Base-by-base conservation (phyloP, 2,797 vertebrate genomes). In the Enteromius mattozi region DNA sequence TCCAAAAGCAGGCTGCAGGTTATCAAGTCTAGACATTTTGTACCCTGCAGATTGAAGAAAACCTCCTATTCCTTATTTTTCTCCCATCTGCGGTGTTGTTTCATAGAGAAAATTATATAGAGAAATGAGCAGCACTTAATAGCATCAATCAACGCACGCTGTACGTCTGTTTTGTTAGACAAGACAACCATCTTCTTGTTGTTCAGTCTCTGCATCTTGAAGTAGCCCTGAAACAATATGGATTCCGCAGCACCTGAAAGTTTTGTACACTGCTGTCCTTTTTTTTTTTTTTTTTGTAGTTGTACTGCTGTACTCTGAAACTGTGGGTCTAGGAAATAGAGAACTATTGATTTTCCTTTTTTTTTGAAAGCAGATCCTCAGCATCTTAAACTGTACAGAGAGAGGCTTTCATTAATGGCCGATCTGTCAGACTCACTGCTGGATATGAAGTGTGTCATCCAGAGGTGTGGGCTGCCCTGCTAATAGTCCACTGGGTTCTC, bases 361-460 rank as follows among this genome's bases (percentile, higher is more conserved):
- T 78, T 75, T 75, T 54, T 76, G 16, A 76, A 75, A 82, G 71
- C 71, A 82, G 81, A 75, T 76, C 59, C 45, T 82, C 81, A 82
- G 71, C 59, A 76, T 82, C 56, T 65, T 82, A 82, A 82, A 82
- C 70, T 66, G 71, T 81, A 81, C 80, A 72, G 54, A 47, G 30
- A 49, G 59, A 76, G 59, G 59, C 59, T 82, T 82, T 82, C 81
- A 82, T 82, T 76, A 82, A 66, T 76, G 61, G 81, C 59, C 3
- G 71, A 76, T 82, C 56, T 51, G 45, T 76, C 81, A 76, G 81
- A 66, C 30, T 76, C 80, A 24, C 24, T 61, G 54, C 69, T 81
- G 80, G 80, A 81, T 81, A 81, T 81, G 80, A 81, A 81, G 80
- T 81, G 80, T 72, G 69, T 72, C 80, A 63, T 35, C 69, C 54